Conservation (phyloP, 2,113 vertebrate genomes). For the Bungarus multicinctus region DNA sequence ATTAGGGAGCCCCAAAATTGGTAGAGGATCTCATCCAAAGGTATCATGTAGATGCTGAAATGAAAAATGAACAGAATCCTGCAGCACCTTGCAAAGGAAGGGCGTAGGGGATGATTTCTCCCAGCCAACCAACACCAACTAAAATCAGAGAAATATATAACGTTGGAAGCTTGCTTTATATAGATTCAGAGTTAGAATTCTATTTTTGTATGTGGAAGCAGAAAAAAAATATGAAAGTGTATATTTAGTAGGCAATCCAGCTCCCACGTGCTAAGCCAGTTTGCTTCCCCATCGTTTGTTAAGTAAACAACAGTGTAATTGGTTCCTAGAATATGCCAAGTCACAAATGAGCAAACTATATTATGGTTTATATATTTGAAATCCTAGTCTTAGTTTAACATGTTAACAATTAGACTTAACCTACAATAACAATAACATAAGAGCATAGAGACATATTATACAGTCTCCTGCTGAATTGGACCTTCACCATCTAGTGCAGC, state of each 20-base stretch:
- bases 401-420: not conserved
- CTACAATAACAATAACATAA: not conserved
- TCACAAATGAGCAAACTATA: not conserved
- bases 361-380: not conserved
- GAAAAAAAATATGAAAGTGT: not conserved
- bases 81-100: not conserved
- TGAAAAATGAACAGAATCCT: not conserved
- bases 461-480: not conserved
- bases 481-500: not conserved
- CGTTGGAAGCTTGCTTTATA: not conserved
- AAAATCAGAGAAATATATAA: not conserved
- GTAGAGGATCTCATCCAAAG: no score
- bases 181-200: not conserved
- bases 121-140: not conserved
- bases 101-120: not conserved
- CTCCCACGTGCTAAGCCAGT: not conserved
- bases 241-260: not conserved
- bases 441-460: not conserved
- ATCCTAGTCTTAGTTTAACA: not conserved
- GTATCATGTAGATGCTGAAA: not conserved
- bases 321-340: not conserved
- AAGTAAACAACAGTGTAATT: not conserved
- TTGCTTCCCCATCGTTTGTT: not conserved
- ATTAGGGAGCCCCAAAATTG: no score
- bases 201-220: not conserved